Evolutionary conservation across 2,797 vertebrate genomes (phyloP), one percentile per base, ranked within the genome.

Genomic region (Tympanoctomys barrerae): DNA sequence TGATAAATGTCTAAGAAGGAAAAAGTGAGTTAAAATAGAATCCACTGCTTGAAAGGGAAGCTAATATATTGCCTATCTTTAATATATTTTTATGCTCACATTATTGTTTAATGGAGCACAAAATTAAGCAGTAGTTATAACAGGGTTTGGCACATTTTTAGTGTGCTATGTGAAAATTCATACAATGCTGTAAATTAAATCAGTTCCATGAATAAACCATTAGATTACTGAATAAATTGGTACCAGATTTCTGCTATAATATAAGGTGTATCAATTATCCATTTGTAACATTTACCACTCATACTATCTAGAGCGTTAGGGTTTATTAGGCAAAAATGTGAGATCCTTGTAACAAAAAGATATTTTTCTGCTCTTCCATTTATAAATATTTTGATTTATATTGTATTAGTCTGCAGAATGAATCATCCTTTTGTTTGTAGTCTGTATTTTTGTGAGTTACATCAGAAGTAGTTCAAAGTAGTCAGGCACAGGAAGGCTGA

Each of bases 101-200:
- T 78, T 62, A 81, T 18, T 87, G 77, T 21, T 93, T 82, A 93
- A 91, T 78, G 22, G 16, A 91, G 18, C 31, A 92, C 66, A 79
- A 79, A 87, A 85, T 82, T 82, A 93, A 95, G 77, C 59, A 77
- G 64, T 49, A 94, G 71, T 80, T 68, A 90, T 31, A 73, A 73
- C 1, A 90, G 19, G 77, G 61, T 64, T 91, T 62, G 62, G 14
- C 80, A 93, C 90, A 88, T 4, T 49, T 84, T 95, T 92, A 61
- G 54, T 46, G 19, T 71, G 71, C n/a, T 89, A n/a, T 62, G 5
- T 82, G 42, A 93, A 84, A 91, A 87, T 93, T 94, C 54, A 94
- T 21, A 78, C 80, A 91, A 90, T 77, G 26, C 57, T 31, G 85
- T n/a, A 95, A 95, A 89, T 87, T 95, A 81, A 96, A 90, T 96